A percentile compares a stretch with the other conserved stretches of the same genome.
phyloP scores from a whole-genome alignment of 2,113 vertebrate species.

The Hucho hucho region DNA sequence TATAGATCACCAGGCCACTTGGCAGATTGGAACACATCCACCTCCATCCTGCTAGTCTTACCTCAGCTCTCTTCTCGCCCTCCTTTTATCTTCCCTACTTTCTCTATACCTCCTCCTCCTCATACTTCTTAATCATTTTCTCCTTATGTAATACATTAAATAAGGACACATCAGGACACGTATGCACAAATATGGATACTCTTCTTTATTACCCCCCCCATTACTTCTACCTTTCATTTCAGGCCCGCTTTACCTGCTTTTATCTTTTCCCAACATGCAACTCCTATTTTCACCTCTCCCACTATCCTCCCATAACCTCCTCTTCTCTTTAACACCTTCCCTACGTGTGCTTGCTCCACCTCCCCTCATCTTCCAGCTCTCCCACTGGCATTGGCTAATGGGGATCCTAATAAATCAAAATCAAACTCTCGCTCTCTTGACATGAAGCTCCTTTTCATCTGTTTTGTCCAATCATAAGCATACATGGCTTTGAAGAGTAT shows the following conservation, averaged over 20 bases:
- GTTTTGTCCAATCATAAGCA: too few species aligned
- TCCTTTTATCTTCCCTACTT: neutral
- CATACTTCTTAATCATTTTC: neutral
- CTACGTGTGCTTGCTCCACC: neutral
- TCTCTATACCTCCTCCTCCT: neutral
- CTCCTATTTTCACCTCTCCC: neutral
- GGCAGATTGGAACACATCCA: constrained; percentile 5
- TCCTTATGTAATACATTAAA: constrained; percentile 5
- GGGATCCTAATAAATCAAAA: too few species aligned
- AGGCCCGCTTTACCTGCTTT: neutral
- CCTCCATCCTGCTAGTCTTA: neutral
- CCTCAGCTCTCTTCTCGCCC: neutral
- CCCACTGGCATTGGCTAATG: neutral
- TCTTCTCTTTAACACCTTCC: too few species aligned
- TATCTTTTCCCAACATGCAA: neutral
- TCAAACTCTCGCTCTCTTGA: neutral
- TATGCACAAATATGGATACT: neutral
- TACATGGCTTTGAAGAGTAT: too few species aligned
- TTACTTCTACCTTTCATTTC: neutral
- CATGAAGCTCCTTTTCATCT: too few species aligned
- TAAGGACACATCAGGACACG: too few species aligned
- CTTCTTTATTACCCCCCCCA: neutral
- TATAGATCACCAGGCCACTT: constrained; percentile 2
- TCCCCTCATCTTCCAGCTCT: neutral
- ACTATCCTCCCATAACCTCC: neutral